Evolutionary conservation across 2,797 vertebrate genomes (phyloP).

Genomic region (Enteromius trimaculatus): DNA sequence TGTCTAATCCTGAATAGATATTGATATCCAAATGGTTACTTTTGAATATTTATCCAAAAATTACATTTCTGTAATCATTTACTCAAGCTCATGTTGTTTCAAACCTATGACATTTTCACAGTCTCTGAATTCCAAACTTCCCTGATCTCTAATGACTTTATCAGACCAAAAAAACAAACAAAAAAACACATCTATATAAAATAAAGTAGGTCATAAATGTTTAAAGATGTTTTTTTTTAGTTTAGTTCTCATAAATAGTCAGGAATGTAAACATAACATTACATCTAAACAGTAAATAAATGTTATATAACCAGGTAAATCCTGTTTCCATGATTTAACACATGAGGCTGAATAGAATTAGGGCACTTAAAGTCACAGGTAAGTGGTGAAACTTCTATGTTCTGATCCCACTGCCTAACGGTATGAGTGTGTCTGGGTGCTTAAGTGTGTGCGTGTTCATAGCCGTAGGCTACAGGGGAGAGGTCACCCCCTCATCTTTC

Average conservation of each 20-base stretch:
- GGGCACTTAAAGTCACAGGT: conserved; percentile 18
- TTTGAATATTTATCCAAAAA: neutral
- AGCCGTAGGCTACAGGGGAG: conserved; percentile 73
- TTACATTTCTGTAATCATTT: neutral
- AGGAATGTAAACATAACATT: neutral
- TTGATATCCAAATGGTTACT: neutral
- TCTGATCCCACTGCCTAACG: conserved; percentile 16
- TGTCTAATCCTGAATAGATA: neutral
- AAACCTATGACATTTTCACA: conserved; percentile 4
- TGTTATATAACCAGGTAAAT: neutral
- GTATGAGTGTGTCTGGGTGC: conserved; percentile 9
- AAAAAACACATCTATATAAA: neutral
- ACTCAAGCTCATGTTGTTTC: neutral
- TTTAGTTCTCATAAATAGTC: neutral
- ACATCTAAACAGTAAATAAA: neutral
- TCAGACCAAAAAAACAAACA: neutral
- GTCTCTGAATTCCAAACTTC: neutral
- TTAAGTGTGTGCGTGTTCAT: conserved; percentile 55
- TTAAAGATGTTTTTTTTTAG: neutral
- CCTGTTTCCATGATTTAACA: neutral
- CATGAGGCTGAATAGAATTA: neutral
- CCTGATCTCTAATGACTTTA: neutral
- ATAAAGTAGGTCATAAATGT: neutral
- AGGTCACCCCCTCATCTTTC: conserved; percentile 69
- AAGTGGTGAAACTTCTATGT: conserved; percentile 1